Percentiles rank a stretch among this genome's conserved stretches.
phyloP scores from a whole-genome alignment of 2,888 invertebrate species.

The Argyresthia goedartella region DNA sequence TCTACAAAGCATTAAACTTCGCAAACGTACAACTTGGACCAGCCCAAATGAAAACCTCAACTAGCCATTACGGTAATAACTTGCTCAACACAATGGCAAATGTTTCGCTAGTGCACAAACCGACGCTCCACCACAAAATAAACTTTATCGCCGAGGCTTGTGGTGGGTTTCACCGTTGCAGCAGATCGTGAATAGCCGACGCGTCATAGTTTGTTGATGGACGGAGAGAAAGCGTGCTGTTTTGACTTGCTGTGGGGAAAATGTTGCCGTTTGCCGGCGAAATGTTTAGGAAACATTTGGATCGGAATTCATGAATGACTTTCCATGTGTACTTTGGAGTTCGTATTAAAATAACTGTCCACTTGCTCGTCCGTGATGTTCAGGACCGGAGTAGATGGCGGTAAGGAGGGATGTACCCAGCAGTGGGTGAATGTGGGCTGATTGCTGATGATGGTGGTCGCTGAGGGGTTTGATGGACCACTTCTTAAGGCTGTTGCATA shows the following conservation, averaged over 20 bases:
- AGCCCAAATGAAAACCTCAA: constrained; percentile 1
- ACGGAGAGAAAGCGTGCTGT: constrained; percentile 8
- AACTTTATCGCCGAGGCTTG: not conserved
- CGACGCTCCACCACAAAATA: not conserved
- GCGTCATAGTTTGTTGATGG: constrained; percentile 17
- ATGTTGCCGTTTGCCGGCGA: not conserved
- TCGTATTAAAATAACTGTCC: no score
- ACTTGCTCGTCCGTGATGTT: constrained; percentile 29
- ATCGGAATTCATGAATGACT: no score
- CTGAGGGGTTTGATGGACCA: no score
- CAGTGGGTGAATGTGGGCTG: no score
- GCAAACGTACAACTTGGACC: not conserved
- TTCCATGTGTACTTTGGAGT: no score
- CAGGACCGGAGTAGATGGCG: no score
- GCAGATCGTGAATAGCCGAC: not conserved
- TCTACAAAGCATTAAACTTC: not conserved
- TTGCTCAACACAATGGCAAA: constrained; percentile 21
- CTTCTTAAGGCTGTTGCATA: no score
- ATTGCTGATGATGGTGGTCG: no score
- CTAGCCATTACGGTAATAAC: constrained; percentile 20
- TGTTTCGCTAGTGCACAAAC: constrained; percentile 6
- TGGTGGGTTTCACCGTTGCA: not conserved
- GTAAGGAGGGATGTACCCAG: no score
- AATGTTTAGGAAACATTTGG: not conserved
- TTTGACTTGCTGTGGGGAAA: not conserved